Evolutionary conservation across 35 echinoderm and acorn worm species (phyloP).

Genomic region (Apostichopus californicus): DNA sequence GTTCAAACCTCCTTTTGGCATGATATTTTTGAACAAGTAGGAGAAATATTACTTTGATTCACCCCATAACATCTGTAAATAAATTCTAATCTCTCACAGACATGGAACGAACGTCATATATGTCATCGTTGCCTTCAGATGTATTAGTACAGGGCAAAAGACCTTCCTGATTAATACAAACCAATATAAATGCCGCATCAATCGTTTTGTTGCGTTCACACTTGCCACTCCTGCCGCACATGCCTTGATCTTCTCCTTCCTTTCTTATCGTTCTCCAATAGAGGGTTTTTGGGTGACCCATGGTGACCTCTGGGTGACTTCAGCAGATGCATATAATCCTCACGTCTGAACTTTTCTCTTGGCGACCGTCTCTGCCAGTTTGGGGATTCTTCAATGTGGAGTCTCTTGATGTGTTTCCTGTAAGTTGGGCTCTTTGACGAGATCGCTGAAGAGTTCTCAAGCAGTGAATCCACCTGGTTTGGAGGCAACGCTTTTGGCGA

Average conservation of each 20-base stretch:
- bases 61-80: too few species aligned
- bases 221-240: conserved; percentile 34
- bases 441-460: not conserved
- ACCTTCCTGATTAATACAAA: too few species aligned
- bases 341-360: not conserved
- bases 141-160: too few species aligned
- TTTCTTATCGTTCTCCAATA: not conserved
- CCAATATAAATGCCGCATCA: too few species aligned
- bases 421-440: not conserved
- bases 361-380: conserved; percentile 26
- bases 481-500: not conserved
- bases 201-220: not conserved
- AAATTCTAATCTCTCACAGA: too few species aligned
- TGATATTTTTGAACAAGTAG: too few species aligned
- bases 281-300: conserved; percentile 22
- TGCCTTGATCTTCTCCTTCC: conserved; percentile 4
- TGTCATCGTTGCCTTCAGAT: too few species aligned
- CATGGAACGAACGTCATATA: too few species aligned
- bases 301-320: conserved; percentile 28
- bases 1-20: too few species aligned
- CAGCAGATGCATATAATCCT: conserved; percentile 24
- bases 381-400: conserved; percentile 6
- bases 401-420: conserved; percentile 40
- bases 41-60: too few species aligned
- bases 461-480: not conserved